phyloP scores from a whole-genome alignment of 2,113 vertebrate species.

The Prunella fulvescens region DNA sequence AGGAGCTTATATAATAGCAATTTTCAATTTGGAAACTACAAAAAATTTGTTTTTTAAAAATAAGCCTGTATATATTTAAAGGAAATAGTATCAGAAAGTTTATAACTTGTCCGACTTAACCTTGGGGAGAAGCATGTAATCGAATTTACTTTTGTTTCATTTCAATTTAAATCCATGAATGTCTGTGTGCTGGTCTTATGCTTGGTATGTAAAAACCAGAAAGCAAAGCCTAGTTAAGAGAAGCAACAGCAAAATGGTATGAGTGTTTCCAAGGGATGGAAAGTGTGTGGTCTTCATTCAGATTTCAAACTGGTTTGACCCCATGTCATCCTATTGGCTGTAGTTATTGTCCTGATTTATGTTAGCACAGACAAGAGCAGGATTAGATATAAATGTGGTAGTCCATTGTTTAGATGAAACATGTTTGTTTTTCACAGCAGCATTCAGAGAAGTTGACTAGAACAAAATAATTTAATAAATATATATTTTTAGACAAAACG shows the following conservation, averaged over 20 bases:
- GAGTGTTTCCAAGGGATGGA: conserved; percentile 10
- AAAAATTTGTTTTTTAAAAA: not conserved
- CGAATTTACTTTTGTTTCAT: not conserved
- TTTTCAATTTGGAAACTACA: not conserved
- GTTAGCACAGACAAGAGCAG: conserved; percentile 2
- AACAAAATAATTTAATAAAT: not conserved
- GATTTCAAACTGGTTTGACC: conserved; percentile 55
- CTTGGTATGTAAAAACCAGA: not conserved
- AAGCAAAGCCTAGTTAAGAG: not conserved
- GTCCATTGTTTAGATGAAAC: not conserved
- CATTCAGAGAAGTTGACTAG: not conserved
- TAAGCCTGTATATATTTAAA: not conserved
- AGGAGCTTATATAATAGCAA: not conserved
- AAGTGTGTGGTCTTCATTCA: conserved; percentile 60
- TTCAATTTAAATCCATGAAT: not conserved
- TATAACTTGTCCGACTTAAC: not conserved
- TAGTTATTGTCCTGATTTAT: conserved; percentile 63
- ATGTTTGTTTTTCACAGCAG: not conserved
- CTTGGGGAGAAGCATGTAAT: not conserved
- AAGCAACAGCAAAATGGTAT: conserved; percentile 12
- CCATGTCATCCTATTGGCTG: conserved; percentile 45
- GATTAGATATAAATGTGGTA: conserved; percentile 47
- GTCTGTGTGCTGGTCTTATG: not conserved
- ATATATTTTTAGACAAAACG: not conserved
- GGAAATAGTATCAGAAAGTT: not conserved